phyloP scores from a whole-genome alignment of 92 coral and sea anemone species.

The Paragorgia papillata region DNA sequence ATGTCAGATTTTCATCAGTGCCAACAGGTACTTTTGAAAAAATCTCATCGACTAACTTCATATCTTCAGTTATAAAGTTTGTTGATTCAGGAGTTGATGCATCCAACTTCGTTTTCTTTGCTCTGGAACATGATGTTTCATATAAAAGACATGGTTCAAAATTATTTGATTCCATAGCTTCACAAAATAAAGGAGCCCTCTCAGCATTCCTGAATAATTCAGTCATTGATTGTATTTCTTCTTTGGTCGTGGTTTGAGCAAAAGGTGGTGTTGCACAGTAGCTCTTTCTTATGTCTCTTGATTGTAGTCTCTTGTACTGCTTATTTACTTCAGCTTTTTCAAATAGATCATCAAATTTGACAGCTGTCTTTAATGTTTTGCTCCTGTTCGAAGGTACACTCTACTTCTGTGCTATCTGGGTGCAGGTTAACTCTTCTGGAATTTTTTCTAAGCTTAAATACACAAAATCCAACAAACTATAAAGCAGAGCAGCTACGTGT shows the following conservation, averaged over 20 bases:
- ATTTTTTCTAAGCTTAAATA: conserved; percentile 46
- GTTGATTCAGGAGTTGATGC: too few species aligned
- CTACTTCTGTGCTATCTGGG: conserved; percentile 61
- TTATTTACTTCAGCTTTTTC: conserved; percentile 31
- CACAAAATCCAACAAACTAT: conserved; percentile 61
- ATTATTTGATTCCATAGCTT: conserved; percentile 49
- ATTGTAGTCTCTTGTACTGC: conserved; percentile 43
- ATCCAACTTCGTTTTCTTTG: conserved; percentile 3
- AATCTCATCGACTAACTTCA: background rate
- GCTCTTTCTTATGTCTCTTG: conserved; percentile 41
- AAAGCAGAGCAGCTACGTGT: conserved; percentile 72
- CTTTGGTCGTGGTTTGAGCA: conserved; percentile 56
- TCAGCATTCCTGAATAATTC: conserved; percentile 47
- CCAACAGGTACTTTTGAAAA: too few species aligned
- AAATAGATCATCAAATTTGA: too few species aligned
- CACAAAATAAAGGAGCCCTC: conserved; percentile 51
- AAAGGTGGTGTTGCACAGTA: conserved; percentile 67
- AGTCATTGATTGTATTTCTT: conserved; percentile 52
- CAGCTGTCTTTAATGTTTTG: conserved; percentile 50
- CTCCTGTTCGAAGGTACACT: conserved; percentile 57
- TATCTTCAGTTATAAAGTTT: background rate
- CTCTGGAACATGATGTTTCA: conserved; percentile 46
- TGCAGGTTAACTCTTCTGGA: conserved; percentile 63
- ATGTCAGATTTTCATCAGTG: too few species aligned
- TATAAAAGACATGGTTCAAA: conserved; percentile 44